A percentile compares a stretch with the other conserved stretches of the same genome.
These are phyloP conservation scores for Cynocephalus volans DNA, from an alignment of 2,113 vertebrate genomes.

Conservation along the genomic window DNA sequence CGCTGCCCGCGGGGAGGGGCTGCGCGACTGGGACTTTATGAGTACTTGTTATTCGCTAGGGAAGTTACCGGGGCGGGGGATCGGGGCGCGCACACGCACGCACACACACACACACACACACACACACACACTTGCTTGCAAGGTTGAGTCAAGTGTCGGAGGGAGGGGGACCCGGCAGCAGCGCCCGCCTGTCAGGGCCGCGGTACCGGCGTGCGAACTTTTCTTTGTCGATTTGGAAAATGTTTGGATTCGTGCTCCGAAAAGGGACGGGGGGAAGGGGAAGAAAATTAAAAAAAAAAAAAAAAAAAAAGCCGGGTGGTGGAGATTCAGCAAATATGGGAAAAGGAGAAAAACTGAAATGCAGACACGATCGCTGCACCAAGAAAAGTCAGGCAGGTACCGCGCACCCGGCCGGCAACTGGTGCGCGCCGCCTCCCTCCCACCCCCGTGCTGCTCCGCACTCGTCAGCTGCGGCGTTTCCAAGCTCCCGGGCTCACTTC, in stretches of 20 bases:
- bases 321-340: constrained; percentile 82
- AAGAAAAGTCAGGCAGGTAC: constrained; percentile 57
- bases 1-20: constrained; percentile 75
- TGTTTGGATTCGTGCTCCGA: constrained; percentile 74
- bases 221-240: constrained; percentile 85
- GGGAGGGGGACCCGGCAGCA: constrained; percentile 72
- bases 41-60: constrained; percentile 67
- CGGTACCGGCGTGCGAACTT: constrained; percentile 87
- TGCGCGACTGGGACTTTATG: constrained; percentile 59
- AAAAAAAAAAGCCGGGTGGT: not conserved
- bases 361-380: constrained; percentile 40
- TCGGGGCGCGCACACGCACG: constrained; percentile 7
- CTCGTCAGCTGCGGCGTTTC: constrained; percentile 70
- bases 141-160: constrained; percentile 83
- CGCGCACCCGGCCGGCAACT: constrained; percentile 84
- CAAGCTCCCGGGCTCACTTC: constrained; percentile 76
- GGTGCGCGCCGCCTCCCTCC: constrained; percentile 80
- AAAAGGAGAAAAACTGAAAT: constrained; percentile 56
- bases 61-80: constrained; percentile 70
- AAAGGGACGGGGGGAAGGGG: not conserved
- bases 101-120: not conserved
- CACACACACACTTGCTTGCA: constrained; percentile 64
- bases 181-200: constrained; percentile 66
- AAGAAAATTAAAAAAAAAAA: not conserved
- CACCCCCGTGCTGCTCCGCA: constrained; percentile 64